Percentiles rank a stretch among this genome's conserved stretches.
phyloP scores from a whole-genome alignment of 2,113 vertebrate genomes.

The Phalacrocorax carbo region DNA sequence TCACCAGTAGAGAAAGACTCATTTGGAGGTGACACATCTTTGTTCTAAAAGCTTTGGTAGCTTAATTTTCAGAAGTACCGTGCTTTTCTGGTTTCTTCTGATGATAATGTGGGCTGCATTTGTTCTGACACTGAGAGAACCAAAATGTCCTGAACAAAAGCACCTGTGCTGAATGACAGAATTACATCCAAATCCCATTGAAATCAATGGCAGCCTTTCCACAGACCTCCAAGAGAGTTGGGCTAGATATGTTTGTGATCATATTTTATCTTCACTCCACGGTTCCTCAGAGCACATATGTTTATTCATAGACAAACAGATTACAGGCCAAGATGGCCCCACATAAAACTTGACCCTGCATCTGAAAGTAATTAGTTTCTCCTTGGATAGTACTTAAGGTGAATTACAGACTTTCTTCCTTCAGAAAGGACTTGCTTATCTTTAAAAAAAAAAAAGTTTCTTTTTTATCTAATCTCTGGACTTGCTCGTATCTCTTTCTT shows the following conservation, averaged over 20 bases:
- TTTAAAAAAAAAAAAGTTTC: background rate
- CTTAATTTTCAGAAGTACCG: background rate
- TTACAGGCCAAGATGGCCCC: conserved; percentile 1
- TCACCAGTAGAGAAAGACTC: background rate
- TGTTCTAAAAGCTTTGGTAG: background rate
- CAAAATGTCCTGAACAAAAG: background rate
- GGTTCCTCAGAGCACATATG: background rate
- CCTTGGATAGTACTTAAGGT: conserved; percentile 31
- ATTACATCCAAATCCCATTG: background rate
- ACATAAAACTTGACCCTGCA: conserved; percentile 12
- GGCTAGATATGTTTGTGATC: background rate
- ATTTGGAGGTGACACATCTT: background rate
- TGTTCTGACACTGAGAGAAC: background rate
- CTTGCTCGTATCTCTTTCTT: conserved; percentile 11
- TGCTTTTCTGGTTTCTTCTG: background rate
- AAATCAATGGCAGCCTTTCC: conserved; percentile 7
- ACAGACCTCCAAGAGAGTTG: background rate
- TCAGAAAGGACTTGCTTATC: conserved; percentile 27
- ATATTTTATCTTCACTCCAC: background rate
- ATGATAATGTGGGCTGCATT: background rate
- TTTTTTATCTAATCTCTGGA: conserved; percentile 28
- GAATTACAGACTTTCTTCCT: conserved; percentile 23
- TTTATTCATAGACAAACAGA: conserved; percentile 37
- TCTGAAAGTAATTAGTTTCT: conserved; percentile 24
- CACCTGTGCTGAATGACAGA: background rate